phyloP scores from a whole-genome alignment of 1,140 invertebrate species.

The Melanaphis sacchari region DNA sequence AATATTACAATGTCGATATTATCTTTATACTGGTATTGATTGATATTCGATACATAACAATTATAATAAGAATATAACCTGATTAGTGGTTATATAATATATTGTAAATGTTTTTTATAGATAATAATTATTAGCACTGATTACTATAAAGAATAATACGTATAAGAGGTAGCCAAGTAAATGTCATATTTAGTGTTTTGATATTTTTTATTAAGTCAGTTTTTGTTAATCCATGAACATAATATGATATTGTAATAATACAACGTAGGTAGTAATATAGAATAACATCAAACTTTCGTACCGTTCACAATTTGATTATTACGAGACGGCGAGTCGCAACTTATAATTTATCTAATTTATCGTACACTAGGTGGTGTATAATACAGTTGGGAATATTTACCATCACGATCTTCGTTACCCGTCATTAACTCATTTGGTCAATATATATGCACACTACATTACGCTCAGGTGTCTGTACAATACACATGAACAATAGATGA shows the following conservation, averaged over 20 bases:
- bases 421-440: not conserved
- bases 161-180: too few relatives aligned
- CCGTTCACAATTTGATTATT: not conserved
- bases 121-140: too few relatives aligned
- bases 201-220: too few relatives aligned
- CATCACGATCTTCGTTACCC: not conserved
- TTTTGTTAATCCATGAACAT: too few relatives aligned
- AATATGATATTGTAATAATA: too few relatives aligned
- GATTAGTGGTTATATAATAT: too few relatives aligned
- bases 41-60: too few relatives aligned
- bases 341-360: not conserved
- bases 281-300: not conserved
- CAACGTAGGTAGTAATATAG: not conserved
- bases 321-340: not conserved
- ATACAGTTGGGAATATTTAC: not conserved
- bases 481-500: not conserved
- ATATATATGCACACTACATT: not conserved
- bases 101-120: too few relatives aligned
- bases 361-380: not conserved
- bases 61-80: too few relatives aligned
- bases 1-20: not conserved
- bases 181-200: too few relatives aligned
- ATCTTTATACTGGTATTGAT: too few relatives aligned
- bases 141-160: too few relatives aligned
- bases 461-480: not conserved